phyloP scores from a whole-genome alignment of 2,888 invertebrate genomes.

The Eudasyphora cyanicolor region DNA sequence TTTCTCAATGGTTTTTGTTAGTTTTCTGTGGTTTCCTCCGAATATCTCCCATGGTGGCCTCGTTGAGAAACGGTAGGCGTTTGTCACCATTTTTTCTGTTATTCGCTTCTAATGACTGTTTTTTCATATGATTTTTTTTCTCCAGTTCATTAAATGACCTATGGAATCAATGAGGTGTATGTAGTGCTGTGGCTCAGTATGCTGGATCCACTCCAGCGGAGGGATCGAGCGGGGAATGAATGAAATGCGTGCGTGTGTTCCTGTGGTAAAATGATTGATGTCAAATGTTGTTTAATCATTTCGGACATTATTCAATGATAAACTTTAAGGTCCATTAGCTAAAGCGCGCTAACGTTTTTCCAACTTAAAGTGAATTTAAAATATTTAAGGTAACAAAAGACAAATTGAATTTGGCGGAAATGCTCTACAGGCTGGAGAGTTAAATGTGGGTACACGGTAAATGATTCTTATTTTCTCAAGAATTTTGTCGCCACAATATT shows the following conservation, averaged over 20 bases:
- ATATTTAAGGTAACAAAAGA: background rate
- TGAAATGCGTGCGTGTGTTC: background rate
- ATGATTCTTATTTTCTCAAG: no score
- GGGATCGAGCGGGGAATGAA: background rate
- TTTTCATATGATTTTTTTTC: conserved; percentile 15
- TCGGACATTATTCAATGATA: conserved; percentile 35
- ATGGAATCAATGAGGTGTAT: conserved; percentile 29
- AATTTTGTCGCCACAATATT: no score
- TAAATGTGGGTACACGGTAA: no score
- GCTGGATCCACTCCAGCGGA: no score
- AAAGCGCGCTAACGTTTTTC: no score
- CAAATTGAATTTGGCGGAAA: background rate
- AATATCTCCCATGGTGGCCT: conserved; percentile 57
- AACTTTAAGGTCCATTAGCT: conserved; percentile 39
- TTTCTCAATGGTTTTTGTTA: conserved; percentile 3
- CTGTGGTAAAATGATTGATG: conserved; percentile 50
- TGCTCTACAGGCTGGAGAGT: background rate
- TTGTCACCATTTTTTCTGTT: conserved; percentile 57
- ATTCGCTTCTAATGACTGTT: conserved; percentile 39
- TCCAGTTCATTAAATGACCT: conserved; percentile 14
- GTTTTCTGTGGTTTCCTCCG: conserved; percentile 44
- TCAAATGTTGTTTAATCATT: conserved; percentile 44
- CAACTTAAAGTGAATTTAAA: background rate
- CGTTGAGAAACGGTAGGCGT: conserved; percentile 52
- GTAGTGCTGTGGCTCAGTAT: background rate